A percentile compares a stretch with the other conserved stretches of the same genome.
phyloP scores from a whole-genome alignment of 1,140 invertebrate genomes.

The Drosophila repleta region DNA sequence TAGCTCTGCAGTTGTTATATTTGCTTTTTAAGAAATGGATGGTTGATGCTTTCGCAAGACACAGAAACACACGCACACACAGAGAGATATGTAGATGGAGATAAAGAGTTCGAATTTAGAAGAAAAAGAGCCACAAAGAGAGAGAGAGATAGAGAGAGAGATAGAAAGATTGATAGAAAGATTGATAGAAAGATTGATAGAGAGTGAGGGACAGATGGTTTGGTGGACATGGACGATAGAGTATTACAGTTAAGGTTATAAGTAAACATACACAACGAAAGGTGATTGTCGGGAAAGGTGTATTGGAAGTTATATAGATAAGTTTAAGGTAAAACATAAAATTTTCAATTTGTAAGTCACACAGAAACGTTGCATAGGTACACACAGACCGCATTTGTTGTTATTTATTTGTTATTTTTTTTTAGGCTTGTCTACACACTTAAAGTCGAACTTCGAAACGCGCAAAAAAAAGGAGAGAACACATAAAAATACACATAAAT shows the following conservation, averaged over 20 bases:
- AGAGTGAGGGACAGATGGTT: conserved; percentile 44
- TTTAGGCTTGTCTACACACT: conserved; percentile 50
- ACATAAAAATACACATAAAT: conserved; percentile 43
- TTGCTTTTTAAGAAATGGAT: conserved; percentile 22
- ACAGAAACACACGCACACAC: conserved; percentile 34
- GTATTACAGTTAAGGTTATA: conserved; percentile 37
- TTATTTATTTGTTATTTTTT: conserved; percentile 5
- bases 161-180: conserved; percentile 13
- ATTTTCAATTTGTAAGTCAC: conserved; percentile 56
- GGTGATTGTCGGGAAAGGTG: conserved; percentile 42
- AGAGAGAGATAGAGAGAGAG: conserved; percentile 23
- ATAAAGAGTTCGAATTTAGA: conserved; percentile 9
- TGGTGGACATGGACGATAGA: conserved; percentile 56
- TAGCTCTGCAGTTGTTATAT: conserved; percentile 58
- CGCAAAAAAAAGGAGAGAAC: conserved; percentile 33
- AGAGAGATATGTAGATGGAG: conserved; percentile 9
- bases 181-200: conserved; percentile 40
- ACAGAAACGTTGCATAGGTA: conserved; percentile 82
- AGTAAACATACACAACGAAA: conserved; percentile 51
- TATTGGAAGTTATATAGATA: conserved; percentile 41
- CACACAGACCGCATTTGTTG: conserved; percentile 58
- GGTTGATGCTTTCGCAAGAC: conserved; percentile 43
- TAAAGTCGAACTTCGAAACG: conserved; percentile 30
- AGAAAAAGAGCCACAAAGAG: not conserved
- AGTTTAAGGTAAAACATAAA: conserved; percentile 36